phyloP scores from a whole-genome alignment of 2,888 invertebrate genomes.

The Drosophila putrida region DNA sequence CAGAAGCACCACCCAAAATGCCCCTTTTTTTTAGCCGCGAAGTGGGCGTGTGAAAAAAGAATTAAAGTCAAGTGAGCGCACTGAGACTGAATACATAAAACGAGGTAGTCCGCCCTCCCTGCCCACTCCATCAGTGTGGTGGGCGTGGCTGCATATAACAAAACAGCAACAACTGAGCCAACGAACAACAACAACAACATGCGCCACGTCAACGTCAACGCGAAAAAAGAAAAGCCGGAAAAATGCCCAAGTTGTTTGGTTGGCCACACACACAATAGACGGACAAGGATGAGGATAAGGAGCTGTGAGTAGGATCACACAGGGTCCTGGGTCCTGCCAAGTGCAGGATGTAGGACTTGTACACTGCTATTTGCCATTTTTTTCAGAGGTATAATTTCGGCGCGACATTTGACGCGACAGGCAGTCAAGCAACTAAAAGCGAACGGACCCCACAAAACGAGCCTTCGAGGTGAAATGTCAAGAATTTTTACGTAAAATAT shows the following conservation, averaged over 20 bases:
- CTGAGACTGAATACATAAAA: conserved; percentile 82
- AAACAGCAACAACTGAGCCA: conserved; percentile 24
- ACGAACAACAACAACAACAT: conserved; percentile 34
- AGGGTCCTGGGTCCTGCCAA: conserved; percentile 10
- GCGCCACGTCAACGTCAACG: conserved; percentile 72
- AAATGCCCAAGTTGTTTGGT: conserved; percentile 77
- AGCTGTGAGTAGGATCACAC: conserved; percentile 24
- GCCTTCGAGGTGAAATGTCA: conserved; percentile 42
- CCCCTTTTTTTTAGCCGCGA: conserved; percentile 28
- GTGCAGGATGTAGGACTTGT: conserved; percentile 44
- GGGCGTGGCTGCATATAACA: conserved; percentile 61
- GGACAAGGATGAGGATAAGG: background rate
- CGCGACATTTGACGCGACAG: conserved; percentile 84
- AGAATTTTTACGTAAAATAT: conserved; percentile 57
- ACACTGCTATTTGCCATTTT: conserved; percentile 63
- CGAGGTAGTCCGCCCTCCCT: conserved; percentile 30
- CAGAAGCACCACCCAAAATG: background rate
- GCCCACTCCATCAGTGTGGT: conserved; percentile 12
- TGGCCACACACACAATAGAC: conserved; percentile 59
- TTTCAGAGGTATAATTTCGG: conserved; percentile 80
- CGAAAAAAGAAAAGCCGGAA: conserved; percentile 75
- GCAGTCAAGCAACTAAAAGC: conserved; percentile 17
- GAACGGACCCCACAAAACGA: conserved; percentile 1
- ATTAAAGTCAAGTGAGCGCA: conserved; percentile 82
- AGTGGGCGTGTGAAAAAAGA: conserved; percentile 81